A percentile compares a stretch with the other conserved stretches of the same genome.
These are phyloP conservation scores for Noctua janthe DNA, from an alignment of 2,888 invertebrate genomes.

Conservation along the genomic window DNA sequence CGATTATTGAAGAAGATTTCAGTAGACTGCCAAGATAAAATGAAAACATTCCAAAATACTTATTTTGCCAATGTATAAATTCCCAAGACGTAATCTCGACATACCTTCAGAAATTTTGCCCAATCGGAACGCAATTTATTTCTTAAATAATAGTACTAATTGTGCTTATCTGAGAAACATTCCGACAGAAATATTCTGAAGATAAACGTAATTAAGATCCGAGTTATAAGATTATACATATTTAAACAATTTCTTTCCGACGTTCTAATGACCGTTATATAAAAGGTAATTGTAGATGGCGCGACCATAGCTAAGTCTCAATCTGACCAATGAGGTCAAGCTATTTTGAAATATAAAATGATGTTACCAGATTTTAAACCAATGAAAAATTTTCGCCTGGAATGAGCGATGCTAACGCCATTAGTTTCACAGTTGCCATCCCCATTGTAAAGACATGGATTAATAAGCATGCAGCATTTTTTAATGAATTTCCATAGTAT, in stretches of 20 bases:
- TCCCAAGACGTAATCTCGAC: not conserved
- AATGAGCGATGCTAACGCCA: too few relatives aligned
- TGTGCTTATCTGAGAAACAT: conserved; percentile 5
- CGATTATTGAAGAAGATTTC: not conserved
- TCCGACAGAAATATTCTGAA: conserved; percentile 2
- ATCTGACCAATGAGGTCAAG: too few relatives aligned
- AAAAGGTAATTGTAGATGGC: too few relatives aligned
- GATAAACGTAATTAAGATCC: conserved; percentile 13
- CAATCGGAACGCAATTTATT: not conserved
- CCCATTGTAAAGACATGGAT: too few relatives aligned
- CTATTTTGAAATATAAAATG: too few relatives aligned
- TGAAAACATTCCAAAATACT: not conserved
- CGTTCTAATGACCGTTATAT: not conserved
- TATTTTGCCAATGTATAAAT: not conserved
- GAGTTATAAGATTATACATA: not conserved
- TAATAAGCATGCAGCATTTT: too few relatives aligned
- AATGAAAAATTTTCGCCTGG: too few relatives aligned
- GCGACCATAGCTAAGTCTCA: too few relatives aligned
- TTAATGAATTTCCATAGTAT: too few relatives aligned
- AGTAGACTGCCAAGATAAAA: not conserved
- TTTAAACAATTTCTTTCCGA: not conserved
- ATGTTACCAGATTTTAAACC: too few relatives aligned
- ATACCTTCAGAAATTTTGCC: not conserved
- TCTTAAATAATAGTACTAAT: not conserved
- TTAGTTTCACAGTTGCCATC: too few relatives aligned